These are phyloP conservation scores for Poecile montanus DNA, from an alignment of 2,797 vertebrate species.

Conservation along the genomic window DNA sequence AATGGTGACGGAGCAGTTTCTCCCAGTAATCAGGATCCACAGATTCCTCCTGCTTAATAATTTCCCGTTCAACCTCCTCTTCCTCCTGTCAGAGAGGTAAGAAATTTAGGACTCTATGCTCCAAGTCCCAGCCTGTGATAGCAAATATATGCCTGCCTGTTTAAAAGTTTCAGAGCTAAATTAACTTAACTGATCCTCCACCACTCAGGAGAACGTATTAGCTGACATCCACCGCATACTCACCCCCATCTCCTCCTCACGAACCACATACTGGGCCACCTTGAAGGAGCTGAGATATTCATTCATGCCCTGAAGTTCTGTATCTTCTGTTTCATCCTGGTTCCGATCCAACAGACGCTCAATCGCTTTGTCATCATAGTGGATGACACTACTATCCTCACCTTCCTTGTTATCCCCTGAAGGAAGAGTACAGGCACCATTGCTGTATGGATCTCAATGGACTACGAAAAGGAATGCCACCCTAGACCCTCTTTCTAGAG, in stretches of 20 bases:
- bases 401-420: conserved; percentile 93
- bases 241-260: conserved; percentile 97
- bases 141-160: not conserved
- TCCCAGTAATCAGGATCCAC: conserved; percentile 99
- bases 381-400: conserved; percentile 96
- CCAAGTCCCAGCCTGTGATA: not conserved
- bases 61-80: conserved; percentile 96
- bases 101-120: not conserved
- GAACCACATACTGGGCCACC: conserved; percentile 97
- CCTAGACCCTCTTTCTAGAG: not conserved
- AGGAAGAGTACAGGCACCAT: not conserved
- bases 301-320: conserved; percentile 98
- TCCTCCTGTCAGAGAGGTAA: conserved; percentile 80
- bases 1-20: conserved; percentile 96
- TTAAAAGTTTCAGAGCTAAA: not conserved
- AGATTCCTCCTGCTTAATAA: conserved; percentile 98
- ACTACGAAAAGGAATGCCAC: not conserved
- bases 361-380: conserved; percentile 97
- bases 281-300: conserved; percentile 99
- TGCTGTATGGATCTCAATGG: not conserved
- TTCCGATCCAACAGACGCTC: conserved; percentile 92
- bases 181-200: not conserved
- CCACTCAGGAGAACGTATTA: not conserved
- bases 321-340: conserved; percentile 95
- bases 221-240: conserved; percentile 64